Evolutionary conservation across 2,888 invertebrate genomes (phyloP).

Genomic region (Abrostola tripartita): DNA sequence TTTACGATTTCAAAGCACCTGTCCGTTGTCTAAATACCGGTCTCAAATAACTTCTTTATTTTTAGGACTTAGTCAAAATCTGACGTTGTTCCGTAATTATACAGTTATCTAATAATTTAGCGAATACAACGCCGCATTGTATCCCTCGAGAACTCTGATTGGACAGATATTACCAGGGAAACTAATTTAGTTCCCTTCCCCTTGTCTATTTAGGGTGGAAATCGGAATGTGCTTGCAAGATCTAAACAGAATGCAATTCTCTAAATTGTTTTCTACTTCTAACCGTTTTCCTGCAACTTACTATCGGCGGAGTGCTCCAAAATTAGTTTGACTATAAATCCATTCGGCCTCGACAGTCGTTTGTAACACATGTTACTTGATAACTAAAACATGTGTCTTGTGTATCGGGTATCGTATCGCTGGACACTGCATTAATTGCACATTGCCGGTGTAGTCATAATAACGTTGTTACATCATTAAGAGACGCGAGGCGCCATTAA

Average conservation of each 20-base stretch:
- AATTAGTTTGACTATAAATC: slow-evolving; percentile 40
- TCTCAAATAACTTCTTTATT: slow-evolving; percentile 4
- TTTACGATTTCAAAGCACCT: slow-evolving; percentile 30
- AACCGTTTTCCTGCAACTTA: slow-evolving; percentile 30
- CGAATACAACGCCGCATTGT: slow-evolving; percentile 8
- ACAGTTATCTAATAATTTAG: too few species aligned
- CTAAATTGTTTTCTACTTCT: slow-evolving; percentile 41
- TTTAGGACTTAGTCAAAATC: too few species aligned
- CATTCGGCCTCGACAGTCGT: slow-evolving; percentile 10
- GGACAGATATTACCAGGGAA: slow-evolving; percentile 32
- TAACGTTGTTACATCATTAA: slow-evolving; percentile 36
- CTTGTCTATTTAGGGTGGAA: slow-evolving; percentile 48
- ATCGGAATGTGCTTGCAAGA: slow-evolving; percentile 45
- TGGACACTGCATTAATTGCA: slow-evolving; percentile 48
- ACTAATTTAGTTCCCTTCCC: slow-evolving; percentile 41
- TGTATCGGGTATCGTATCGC: slow-evolving; percentile 41
- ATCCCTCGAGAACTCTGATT: slow-evolving; percentile 33
- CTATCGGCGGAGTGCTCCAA: slow-evolving; percentile 28
- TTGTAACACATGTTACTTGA: slow-evolving; percentile 48
- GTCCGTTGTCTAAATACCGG: slow-evolving; percentile 7
- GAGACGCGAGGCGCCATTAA: slow-evolving; percentile 28
- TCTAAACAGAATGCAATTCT: slow-evolving; percentile 39
- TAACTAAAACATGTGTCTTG: slow-evolving; percentile 51
- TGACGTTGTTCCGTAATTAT: too few species aligned
- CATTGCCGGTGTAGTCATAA: slow-evolving; percentile 40